Conservation (phyloP, 2,113 vertebrate species). For the Cyanistes caeruleus region DNA sequence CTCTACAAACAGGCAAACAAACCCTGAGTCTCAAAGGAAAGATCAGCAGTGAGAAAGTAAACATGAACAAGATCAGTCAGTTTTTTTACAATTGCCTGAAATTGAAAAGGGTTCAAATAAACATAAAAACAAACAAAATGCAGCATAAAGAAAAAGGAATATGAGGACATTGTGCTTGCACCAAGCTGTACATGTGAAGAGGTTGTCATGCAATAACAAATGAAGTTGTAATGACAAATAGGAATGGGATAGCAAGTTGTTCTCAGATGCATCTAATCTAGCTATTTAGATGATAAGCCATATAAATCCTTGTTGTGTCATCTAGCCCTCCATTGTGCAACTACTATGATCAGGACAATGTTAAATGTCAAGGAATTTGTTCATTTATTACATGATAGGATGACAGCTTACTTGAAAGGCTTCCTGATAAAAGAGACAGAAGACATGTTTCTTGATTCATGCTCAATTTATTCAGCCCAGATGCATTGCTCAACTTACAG, state of each 20-base stretch:
- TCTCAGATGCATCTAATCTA: not conserved
- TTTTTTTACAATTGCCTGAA: not conserved
- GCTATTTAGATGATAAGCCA: not conserved
- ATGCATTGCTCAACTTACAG: not conserved
- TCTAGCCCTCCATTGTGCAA: not conserved
- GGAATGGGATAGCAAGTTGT: not conserved
- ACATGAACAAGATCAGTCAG: not conserved
- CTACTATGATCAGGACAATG: not conserved
- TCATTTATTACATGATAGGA: not conserved
- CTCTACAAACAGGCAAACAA: not conserved
- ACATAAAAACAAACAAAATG: not conserved
- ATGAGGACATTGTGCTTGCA: not conserved
- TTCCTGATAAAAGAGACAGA: not conserved
- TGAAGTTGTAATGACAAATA: not conserved
- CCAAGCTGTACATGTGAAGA: not conserved
- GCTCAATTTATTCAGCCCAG: not conserved
- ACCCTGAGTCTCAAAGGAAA: not conserved
- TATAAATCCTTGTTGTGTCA: constrained; percentile 18
- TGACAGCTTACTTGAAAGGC: not conserved
- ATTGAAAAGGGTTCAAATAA: not conserved
- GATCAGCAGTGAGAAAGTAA: not conserved
- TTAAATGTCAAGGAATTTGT: not conserved
- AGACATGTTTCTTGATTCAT: not conserved
- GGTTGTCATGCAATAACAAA: not conserved
- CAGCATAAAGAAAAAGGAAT: not conserved